Conservation (phyloP, 2,113 vertebrate species). For the Takifugu flavidus region DNA sequence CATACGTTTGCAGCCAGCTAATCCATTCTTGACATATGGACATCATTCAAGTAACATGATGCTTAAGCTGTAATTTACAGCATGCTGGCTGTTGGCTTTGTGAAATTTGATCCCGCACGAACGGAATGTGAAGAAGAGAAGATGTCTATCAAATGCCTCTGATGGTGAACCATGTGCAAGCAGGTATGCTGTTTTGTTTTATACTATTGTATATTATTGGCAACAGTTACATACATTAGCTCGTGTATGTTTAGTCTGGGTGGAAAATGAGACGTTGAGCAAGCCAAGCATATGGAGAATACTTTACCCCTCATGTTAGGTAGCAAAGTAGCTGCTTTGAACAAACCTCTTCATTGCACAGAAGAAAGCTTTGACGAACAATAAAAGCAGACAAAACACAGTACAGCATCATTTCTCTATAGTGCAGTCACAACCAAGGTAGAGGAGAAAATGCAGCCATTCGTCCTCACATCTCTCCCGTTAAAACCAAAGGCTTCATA, state of each 20-base stretch:
- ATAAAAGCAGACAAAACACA: constrained; percentile 70
- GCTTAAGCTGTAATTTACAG: constrained; percentile 23
- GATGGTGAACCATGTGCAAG: constrained; percentile 38
- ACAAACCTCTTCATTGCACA: constrained; percentile 70
- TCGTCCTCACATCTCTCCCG: not conserved
- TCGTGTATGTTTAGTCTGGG: constrained; percentile 67
- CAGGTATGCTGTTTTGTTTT: constrained; percentile 20
- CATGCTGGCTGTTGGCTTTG: constrained; percentile 34
- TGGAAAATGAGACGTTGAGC: constrained; percentile 62
- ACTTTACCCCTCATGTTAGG: constrained; percentile 73
- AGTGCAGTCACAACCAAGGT: constrained; percentile 30
- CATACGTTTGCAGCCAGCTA: constrained; percentile 17
- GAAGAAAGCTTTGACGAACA: constrained; percentile 65
- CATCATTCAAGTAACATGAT: constrained; percentile 43
- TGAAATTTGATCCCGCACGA: constrained; percentile 52
- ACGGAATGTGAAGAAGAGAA: constrained; percentile 43
- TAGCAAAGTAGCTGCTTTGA: constrained; percentile 67
- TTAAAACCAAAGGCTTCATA: constrained; percentile 12
- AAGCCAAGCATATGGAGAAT: constrained; percentile 69
- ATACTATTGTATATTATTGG: constrained; percentile 18
- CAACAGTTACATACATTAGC: constrained; percentile 62
- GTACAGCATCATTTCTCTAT: constrained; percentile 61
- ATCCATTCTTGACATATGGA: constrained; percentile 41
- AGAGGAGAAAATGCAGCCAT: constrained; percentile 29
- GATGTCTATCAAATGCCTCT: constrained; percentile 27